Evolutionary conservation across 2,888 invertebrate genomes (phyloP).

Genomic region (Macrosoma leucophasiata): DNA sequence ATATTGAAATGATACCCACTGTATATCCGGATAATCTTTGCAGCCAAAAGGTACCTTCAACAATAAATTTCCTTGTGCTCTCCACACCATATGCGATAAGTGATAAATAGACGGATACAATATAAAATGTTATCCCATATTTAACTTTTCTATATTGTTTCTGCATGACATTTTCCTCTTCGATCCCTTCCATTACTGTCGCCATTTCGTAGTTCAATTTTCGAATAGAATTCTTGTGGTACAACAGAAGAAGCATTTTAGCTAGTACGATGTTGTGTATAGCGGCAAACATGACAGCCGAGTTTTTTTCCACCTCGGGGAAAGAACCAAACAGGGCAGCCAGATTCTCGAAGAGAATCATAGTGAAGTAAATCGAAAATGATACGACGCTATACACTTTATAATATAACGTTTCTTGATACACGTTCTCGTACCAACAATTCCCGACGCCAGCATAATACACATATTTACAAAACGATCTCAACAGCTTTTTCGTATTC

Average conservation of each 20-base stretch:
- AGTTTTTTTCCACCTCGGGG: conserved; percentile 58
- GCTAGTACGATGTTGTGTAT: conserved; percentile 58
- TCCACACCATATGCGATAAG: conserved; percentile 53
- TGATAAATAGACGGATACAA: conserved; percentile 54
- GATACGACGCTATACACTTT: conserved; percentile 43
- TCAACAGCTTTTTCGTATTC: conserved; percentile 45
- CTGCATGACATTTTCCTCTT: conserved; percentile 46
- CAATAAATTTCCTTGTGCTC: conserved; percentile 42
- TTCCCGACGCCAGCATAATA: conserved; percentile 55
- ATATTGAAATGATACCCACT: background rate
- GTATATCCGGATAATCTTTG: too few species aligned
- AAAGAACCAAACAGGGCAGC: conserved; percentile 55
- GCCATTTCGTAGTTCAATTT: conserved; percentile 58
- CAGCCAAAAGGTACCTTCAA: conserved; percentile 52
- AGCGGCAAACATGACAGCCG: conserved; percentile 60
- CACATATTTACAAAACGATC: conserved; percentile 49
- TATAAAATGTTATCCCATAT: conserved; percentile 46
- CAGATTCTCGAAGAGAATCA: conserved; percentile 58
- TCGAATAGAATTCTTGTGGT: conserved; percentile 52
- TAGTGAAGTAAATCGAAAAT: conserved; percentile 48
- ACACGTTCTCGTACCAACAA: conserved; percentile 50
- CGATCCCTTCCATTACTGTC: conserved; percentile 43
- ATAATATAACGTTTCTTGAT: conserved; percentile 41
- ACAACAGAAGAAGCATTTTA: conserved; percentile 55
- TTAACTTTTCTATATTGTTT: conserved; percentile 51